phyloP scores from a whole-genome alignment of 2,113 vertebrate genomes.

The Myanophis thanlyinensis region DNA sequence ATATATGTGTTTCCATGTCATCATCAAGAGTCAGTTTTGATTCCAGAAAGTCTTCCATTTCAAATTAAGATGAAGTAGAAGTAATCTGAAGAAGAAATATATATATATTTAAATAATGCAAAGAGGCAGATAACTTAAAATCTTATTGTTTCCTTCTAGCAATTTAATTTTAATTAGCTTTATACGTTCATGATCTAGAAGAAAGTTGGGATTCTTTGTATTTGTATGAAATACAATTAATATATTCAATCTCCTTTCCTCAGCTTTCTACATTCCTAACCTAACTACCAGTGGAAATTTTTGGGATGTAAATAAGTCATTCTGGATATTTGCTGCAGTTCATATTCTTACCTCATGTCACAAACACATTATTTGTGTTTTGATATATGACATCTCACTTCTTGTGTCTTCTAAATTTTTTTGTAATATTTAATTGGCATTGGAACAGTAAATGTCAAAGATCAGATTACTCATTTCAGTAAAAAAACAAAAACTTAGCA shows the following conservation, averaged over 20 bases:
- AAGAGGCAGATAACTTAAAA: neutral
- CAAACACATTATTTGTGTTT: slow-evolving; percentile 22
- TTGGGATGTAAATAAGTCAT: slow-evolving; percentile 39
- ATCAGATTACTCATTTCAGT: slow-evolving; percentile 17
- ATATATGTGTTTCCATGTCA: neutral
- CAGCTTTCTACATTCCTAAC: slow-evolving; percentile 55
- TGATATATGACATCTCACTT: neutral
- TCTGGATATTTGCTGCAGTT: slow-evolving; percentile 26
- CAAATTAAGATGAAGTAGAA: neutral
- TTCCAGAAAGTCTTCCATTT: neutral
- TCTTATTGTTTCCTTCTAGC: neutral
- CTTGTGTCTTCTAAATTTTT: slow-evolving; percentile 11
- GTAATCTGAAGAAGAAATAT: neutral
- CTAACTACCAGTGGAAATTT: slow-evolving; percentile 38
- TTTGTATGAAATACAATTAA: slow-evolving; percentile 45
- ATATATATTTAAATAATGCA: neutral
- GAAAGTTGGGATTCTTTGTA: slow-evolving; percentile 38
- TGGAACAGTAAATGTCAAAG: slow-evolving; percentile 22
- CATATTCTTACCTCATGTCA: slow-evolving; percentile 17
- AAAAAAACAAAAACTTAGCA: neutral
- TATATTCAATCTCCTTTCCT: slow-evolving; percentile 36
- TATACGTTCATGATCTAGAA: slow-evolving; percentile 14
- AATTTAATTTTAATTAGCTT: slow-evolving; percentile 16
- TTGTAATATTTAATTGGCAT: neutral
- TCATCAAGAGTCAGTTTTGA: neutral